Conservation (phyloP, 2,797 vertebrate genomes). For the Champsocephalus esox region DNA sequence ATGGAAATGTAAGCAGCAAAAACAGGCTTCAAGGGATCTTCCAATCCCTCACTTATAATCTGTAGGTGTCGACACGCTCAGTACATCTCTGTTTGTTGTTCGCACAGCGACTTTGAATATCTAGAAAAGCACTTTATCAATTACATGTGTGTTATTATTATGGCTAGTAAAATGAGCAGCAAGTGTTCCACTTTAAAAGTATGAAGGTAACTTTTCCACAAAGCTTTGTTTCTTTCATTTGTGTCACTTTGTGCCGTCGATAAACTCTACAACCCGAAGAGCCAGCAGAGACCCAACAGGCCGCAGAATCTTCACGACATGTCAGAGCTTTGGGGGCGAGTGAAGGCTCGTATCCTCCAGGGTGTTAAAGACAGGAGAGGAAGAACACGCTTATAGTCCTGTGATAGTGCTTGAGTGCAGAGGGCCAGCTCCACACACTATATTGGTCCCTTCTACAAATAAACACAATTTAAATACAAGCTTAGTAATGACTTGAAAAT, state of each 20-base stretch:
- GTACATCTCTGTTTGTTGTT: not conserved
- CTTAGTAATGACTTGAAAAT: not conserved
- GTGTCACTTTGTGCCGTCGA: not conserved
- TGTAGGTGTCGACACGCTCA: not conserved
- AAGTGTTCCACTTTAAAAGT: not conserved
- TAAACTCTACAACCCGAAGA: not conserved
- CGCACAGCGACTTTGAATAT: too few relatives aligned
- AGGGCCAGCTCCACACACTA: not conserved
- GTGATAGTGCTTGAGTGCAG: not conserved
- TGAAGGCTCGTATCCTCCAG: not conserved
- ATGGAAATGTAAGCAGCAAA: too few relatives aligned
- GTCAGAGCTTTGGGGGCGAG: not conserved
- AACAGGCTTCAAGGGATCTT: not conserved
- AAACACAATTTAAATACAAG: not conserved
- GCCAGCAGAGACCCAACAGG: not conserved
- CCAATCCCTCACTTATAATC: too few relatives aligned
- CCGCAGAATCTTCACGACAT: conserved; percentile 20
- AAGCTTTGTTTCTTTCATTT: not conserved
- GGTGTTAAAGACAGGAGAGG: not conserved
- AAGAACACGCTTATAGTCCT: not conserved
- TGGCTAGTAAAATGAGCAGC: not conserved
- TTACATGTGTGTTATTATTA: too few relatives aligned
- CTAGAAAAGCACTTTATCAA: too few relatives aligned
- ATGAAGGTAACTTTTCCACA: not conserved
- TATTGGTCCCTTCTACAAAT: not conserved